Percentiles rank a stretch among this genome's conserved stretches.
phyloP scores from a whole-genome alignment of 2,797 vertebrate species.

The Pogoniulus pusillus region DNA sequence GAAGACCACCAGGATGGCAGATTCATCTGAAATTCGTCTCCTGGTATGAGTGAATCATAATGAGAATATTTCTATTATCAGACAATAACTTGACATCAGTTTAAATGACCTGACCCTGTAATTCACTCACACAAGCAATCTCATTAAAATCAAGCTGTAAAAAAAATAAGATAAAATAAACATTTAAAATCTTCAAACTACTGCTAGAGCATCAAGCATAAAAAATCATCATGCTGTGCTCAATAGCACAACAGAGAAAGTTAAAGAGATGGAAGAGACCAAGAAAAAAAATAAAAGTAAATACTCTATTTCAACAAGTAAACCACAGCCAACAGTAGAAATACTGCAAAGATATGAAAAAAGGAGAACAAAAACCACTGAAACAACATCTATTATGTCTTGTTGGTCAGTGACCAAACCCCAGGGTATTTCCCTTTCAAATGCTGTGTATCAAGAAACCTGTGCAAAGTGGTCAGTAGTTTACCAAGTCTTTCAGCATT shows the following conservation, averaged over 20 bases:
- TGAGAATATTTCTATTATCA: constrained; percentile 15
- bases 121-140: neutral
- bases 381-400: neutral
- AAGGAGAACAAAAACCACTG: neutral
- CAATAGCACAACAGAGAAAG: neutral
- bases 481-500: neutral
- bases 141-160: neutral
- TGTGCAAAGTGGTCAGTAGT: neutral
- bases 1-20: constrained; percentile 77
- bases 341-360: neutral
- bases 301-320: neutral
- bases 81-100: neutral
- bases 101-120: neutral
- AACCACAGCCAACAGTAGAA: neutral
- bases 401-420: neutral
- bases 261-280: neutral
- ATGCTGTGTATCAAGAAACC: neutral
- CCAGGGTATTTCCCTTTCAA: neutral
- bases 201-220: neutral
- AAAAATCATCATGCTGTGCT: neutral
- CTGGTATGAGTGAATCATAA: constrained; percentile 12
- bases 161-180: neutral
- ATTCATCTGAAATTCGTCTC: constrained; percentile 73
- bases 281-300: neutral
- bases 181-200: neutral